Base-by-base conservation (phyloP, 2,797 vertebrate genomes). In the Argentina silus region DNA sequence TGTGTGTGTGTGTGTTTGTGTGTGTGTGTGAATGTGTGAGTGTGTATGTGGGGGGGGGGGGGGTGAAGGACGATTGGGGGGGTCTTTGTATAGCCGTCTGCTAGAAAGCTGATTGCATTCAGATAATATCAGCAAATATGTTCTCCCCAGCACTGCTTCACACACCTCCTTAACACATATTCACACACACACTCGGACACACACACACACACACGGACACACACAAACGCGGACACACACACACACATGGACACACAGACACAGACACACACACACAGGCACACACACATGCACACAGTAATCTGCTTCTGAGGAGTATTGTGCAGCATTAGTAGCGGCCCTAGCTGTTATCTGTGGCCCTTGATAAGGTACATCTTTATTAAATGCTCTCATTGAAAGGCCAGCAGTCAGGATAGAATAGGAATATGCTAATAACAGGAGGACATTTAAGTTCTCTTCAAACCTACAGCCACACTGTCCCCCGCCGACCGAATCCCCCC, bases 341-440 rank as follows among this genome's bases (percentile, higher is more conserved):
- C 95, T 96, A 95, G 95, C 93, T 91, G 94, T 96, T 96, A 97
- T 96, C 95, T 93, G 94, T 85, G 88, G 84, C 90, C 93, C 90
- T 95, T 95, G 95, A 98, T 97, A 97, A 97, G 94, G 94, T 95
- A 96, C 95, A 95, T 96, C 96, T 97, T 96, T 96, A 97, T 96
- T 97, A 97, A 97, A 97, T 96, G 95, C 93, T 90, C 92, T 92
- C 93, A 94, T 92, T 95, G 94, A 96, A 95, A 94, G 93, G 92
- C 92, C 93, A 94, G 93, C 94, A 91, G 90, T 93, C 93, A 92
- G 81, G 87, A n/a, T n/a, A 81, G 91, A 94, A 95, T 90, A 91
- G 93, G 90, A 96, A 96, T 96, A 96, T 95, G 95, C 94, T 95
- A 96, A 96, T 95, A 93, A 87, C 82, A 83, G 51, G 83, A 92